phyloP scores from a whole-genome alignment of 2,113 vertebrate genomes.

The Hypanus sabinus region DNA sequence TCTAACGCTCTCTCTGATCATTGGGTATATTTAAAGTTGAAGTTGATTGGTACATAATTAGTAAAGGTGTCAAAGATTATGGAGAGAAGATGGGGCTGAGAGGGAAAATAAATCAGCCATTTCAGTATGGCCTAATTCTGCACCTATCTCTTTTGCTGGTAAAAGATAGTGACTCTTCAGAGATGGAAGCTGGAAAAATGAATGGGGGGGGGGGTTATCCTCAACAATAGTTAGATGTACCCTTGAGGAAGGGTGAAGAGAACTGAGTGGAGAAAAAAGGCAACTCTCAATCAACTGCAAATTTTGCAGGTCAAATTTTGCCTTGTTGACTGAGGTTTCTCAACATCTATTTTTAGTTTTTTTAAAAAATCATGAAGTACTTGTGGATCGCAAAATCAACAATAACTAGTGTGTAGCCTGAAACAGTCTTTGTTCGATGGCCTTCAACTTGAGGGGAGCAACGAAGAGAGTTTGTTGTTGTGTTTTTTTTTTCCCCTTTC shows the following conservation, averaged over 20 bases:
- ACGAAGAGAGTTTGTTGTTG: not conserved
- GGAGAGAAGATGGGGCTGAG: no score
- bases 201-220: no score
- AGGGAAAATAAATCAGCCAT: no score
- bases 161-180: not conserved
- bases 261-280: not conserved
- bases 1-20: not conserved
- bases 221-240: not conserved
- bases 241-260: not conserved
- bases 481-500: no score
- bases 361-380: no score
- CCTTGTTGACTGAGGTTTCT: not conserved
- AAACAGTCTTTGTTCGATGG: not conserved
- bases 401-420: not conserved
- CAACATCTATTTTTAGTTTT: not conserved
- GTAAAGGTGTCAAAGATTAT: no score
- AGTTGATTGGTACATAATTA: no score
- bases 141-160: not conserved
- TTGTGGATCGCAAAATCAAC: not conserved
- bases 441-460: not conserved
- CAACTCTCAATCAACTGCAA: not conserved
- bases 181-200: not conserved
- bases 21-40: no score
- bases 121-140: no score
- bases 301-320: not conserved